Evolutionary conservation across 1,140 invertebrate genomes (phyloP).

Genomic region (Rhagoletis zephyria): DNA sequence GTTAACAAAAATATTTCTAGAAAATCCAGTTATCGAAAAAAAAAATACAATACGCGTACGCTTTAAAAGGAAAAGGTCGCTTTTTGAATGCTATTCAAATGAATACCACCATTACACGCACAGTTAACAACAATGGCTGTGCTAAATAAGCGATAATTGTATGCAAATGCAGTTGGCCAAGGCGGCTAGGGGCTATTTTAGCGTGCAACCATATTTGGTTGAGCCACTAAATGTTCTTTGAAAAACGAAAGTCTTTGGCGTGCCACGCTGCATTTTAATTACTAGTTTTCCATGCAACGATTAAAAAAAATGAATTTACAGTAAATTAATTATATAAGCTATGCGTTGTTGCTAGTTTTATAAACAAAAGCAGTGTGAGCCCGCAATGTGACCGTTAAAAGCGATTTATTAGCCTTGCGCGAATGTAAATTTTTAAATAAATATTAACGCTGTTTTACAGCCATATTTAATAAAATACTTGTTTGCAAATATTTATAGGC

Average conservation of each 20-base stretch:
- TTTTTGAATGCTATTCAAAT: not conserved
- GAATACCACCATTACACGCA: not conserved
- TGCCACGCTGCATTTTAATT: slow-evolving; percentile 29
- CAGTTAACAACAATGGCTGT: slow-evolving; percentile 1
- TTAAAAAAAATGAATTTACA: not conserved
- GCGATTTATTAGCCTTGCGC: not conserved
- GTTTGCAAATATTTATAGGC: slow-evolving; percentile 74
- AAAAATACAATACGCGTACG: slow-evolving; percentile 13
- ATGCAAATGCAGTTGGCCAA: slow-evolving; percentile 41
- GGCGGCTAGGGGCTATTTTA: not conserved
- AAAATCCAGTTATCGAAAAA: slow-evolving; percentile 20
- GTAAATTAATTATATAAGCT: slow-evolving; percentile 9
- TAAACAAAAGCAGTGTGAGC: not conserved
- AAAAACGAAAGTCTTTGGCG: slow-evolving; percentile 47
- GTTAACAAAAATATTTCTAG: not conserved
- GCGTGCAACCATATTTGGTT: not conserved
- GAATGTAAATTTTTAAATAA: slow-evolving; percentile 10
- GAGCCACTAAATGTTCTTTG: slow-evolving; percentile 17
- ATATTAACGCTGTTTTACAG: not conserved
- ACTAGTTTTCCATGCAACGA: not conserved
- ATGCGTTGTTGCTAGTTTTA: not conserved
- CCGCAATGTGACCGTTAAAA: not conserved
- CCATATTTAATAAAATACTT: not conserved
- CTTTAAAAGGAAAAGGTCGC: slow-evolving; percentile 22
- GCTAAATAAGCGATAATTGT: slow-evolving; percentile 20